Evolutionary conservation across 2,797 vertebrate species (phyloP), one percentile per base, ranked within the genome.

Genomic region (Notolepis coatsorum): DNA sequence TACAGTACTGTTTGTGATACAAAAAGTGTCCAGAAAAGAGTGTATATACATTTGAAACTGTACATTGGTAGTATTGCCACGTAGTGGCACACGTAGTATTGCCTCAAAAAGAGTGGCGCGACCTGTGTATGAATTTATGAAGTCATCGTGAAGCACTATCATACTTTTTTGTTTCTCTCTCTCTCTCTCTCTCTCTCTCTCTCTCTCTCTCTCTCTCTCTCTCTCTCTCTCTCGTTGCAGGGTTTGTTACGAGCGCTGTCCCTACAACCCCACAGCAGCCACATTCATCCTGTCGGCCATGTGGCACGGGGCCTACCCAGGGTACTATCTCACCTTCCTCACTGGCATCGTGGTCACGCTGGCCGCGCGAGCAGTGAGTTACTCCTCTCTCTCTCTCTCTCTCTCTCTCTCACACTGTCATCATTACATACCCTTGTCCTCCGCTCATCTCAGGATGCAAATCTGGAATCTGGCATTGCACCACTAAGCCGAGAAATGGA

Each of bases 271-370:
- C 5, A 97, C 95, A 0, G 92, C 94, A 39, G 95, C 96, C 76
- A 98, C 96, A 12, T 98, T 98, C 89, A 78, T 98, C 63, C 93
- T 98, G 50, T 98, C 96, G 2, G 96, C 96, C 68, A 93, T 97
- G 84, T 98, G 96, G 96, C 96, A 98, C 0, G 96, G 96, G 4
- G 96, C 96, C 1, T 98, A 98, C 75, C 96, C 96, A 6, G 96
- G 96, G 49, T 98, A 98, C 86, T 97, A 97, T 81, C 91, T 98
- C 88, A 97, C 96, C 0, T 98, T 98, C 80, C 91, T 97, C 73
- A 96, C 96, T 0, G 96, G 95, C 58, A 92, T 96, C 28, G 77
- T 97, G 69, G 90, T 97, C 89, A 98, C 96, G 0, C 62, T 97
- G 56, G 95, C 94, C 61, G 96, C 96, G 13, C 91, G 96, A 79